Percentiles rank a stretch among this genome's conserved stretches.
These are phyloP conservation scores for Sinonovacula constricta DNA, from an alignment of 1,140 invertebrate species.

Conservation along the genomic window DNA sequence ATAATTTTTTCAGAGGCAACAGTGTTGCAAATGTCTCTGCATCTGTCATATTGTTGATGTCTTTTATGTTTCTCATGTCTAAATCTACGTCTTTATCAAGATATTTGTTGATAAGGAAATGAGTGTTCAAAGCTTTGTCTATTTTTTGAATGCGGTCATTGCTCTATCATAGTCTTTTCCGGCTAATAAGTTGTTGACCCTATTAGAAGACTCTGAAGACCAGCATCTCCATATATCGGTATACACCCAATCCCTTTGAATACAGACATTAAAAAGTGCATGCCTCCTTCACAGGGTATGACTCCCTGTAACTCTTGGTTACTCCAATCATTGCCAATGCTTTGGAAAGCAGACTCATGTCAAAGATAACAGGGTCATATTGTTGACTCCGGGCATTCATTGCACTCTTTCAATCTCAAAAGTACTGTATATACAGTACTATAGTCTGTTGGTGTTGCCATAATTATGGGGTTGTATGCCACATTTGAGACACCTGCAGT, in stretches of 20 bases:
- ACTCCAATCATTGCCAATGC: conserved; percentile 27
- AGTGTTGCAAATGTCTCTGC: too few relatives aligned
- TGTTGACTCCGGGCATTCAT: conserved; percentile 5
- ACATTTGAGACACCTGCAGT: not conserved
- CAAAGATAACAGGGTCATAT: conserved; percentile 16
- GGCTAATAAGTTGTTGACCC: conserved; percentile 2
- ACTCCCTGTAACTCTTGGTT: not conserved
- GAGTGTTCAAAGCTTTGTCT: too few relatives aligned
- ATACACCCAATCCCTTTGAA: conserved; percentile 13
- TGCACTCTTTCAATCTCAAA: conserved; percentile 6
- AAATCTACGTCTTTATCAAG: too few relatives aligned
- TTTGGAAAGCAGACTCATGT: conserved; percentile 15
- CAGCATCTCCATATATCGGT: conserved; percentile 7
- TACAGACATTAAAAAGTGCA: conserved; percentile 30
- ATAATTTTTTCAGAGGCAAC: too few relatives aligned
- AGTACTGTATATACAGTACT: conserved; percentile 28
- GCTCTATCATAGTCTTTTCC: conserved; percentile 40
- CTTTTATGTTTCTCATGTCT: too few relatives aligned
- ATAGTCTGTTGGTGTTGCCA: conserved; percentile 16
- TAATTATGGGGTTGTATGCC: conserved; percentile 32
- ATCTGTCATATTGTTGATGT: too few relatives aligned
- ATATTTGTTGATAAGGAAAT: too few relatives aligned
- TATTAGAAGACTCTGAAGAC: not conserved
- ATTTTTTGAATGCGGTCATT: conserved; percentile 8
- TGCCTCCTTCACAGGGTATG: conserved; percentile 32